Percentiles rank a stretch among this genome's conserved stretches.
phyloP scores from a whole-genome alignment of 1,140 invertebrate genomes.

The Helicoverpa armigera region DNA sequence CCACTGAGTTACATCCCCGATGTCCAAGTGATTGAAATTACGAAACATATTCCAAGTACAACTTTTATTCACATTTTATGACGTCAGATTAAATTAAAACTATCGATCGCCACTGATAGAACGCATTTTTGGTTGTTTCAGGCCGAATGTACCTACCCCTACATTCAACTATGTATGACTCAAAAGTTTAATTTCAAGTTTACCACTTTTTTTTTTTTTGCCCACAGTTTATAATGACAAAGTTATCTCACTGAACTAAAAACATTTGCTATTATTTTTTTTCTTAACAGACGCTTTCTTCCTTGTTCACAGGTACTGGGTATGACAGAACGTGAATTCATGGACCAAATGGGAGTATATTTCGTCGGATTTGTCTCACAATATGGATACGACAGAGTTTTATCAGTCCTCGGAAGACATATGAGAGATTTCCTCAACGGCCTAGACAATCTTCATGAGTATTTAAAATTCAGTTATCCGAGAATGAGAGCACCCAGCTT shows the following conservation, averaged over 20 bases:
- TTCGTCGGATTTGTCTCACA: slow-evolving; percentile 97
- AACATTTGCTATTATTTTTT: slow-evolving; percentile 6
- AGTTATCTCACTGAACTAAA: no score
- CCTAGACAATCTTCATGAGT: slow-evolving; percentile 98
- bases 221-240: no score
- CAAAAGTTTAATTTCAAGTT: no score
- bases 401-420: slow-evolving; percentile 96
- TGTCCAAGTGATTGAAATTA: slow-evolving; percentile 49
- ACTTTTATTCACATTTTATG: no score
- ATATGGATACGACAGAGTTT: slow-evolving; percentile 97
- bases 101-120: background rate
- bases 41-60: background rate
- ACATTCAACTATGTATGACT: no score
- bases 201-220: no score
- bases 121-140: no score
- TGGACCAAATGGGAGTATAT: slow-evolving; percentile 96
- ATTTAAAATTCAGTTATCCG: slow-evolving; percentile 98
- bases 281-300: slow-evolving; percentile 11
- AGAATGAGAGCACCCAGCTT: slow-evolving; percentile 96
- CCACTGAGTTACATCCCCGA: slow-evolving; percentile 92
- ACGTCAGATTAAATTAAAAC: no score
- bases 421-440: slow-evolving; percentile 98
- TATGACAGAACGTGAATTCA: slow-evolving; percentile 94
- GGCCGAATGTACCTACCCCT: no score
- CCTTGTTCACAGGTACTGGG: slow-evolving; percentile 90